phyloP scores from a whole-genome alignment of 35 echinoderm and acorn worm genomes.

The Ptychodera flava region DNA sequence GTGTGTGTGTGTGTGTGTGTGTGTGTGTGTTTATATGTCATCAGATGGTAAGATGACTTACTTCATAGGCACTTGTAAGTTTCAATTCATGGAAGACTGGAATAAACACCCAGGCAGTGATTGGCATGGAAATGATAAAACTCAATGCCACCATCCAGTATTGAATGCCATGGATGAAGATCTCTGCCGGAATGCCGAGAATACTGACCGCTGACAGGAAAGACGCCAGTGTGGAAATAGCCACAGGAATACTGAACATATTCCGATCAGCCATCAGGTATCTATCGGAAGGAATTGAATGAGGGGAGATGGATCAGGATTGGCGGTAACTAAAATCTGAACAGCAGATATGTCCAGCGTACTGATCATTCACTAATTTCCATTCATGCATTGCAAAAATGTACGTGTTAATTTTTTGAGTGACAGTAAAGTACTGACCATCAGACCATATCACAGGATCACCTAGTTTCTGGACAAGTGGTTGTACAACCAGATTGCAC shows the following conservation, averaged over 20 bases:
- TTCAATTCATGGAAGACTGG: slow-evolving; percentile 76
- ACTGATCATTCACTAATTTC: not conserved
- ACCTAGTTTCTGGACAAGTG: not conserved
- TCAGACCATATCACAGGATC: too few relatives aligned
- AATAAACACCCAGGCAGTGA: slow-evolving; percentile 67
- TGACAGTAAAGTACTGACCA: too few relatives aligned
- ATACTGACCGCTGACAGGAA: slow-evolving; percentile 93
- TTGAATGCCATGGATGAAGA: slow-evolving; percentile 72
- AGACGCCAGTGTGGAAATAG: slow-evolving; percentile 79
- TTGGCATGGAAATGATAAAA: slow-evolving; percentile 73
- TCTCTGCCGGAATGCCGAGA: slow-evolving; percentile 76
- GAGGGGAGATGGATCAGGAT: not conserved
- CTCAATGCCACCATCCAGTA: slow-evolving; percentile 87
- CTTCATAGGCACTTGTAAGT: slow-evolving; percentile 86
- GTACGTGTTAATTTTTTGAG: not conserved
- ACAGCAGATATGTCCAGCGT: not conserved
- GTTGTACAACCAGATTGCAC: too few relatives aligned
- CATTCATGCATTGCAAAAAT: not conserved
- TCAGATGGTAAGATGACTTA: too few relatives aligned
- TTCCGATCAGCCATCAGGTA: slow-evolving; percentile 92
- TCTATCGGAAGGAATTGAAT: slow-evolving; percentile 12
- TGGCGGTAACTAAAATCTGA: not conserved
- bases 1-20: too few relatives aligned
- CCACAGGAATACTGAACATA: slow-evolving; percentile 91
- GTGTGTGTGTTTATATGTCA: too few relatives aligned